phyloP scores from a whole-genome alignment of 1,140 invertebrate species.

The Pectinophora gossypiella region DNA sequence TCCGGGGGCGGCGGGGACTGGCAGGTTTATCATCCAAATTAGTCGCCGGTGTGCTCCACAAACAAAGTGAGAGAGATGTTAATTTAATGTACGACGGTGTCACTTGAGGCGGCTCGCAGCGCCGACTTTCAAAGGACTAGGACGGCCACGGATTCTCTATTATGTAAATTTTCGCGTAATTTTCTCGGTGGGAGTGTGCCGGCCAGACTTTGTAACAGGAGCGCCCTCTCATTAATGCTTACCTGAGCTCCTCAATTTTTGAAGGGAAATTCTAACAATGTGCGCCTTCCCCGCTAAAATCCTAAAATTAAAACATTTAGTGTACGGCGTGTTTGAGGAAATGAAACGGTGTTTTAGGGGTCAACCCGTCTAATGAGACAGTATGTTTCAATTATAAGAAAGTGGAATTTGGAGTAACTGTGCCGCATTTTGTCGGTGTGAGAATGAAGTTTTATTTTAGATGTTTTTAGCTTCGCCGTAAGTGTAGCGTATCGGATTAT shows the following conservation, averaged over 20 bases:
- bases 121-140: conserved; percentile 63
- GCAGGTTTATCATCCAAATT: conserved; percentile 35
- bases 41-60: conserved; percentile 36
- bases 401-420: background rate
- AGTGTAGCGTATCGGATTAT: background rate
- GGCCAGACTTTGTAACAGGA: conserved; percentile 62
- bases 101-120: conserved; percentile 45
- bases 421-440: background rate
- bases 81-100: conserved; percentile 65
- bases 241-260: conserved; percentile 40
- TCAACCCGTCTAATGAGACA: background rate
- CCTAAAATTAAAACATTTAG: background rate
- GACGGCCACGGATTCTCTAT: conserved; percentile 66
- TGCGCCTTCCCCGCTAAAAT: background rate
- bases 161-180: conserved; percentile 71
- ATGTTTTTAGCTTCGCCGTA: background rate
- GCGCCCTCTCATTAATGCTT: conserved; percentile 54
- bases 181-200: conserved; percentile 50
- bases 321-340: no score
- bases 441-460: background rate
- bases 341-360: no score
- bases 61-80: conserved; percentile 64
- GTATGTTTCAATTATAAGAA: background rate
- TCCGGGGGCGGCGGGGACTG: background rate
- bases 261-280: background rate